Evolutionary conservation across 2,797 vertebrate genomes (phyloP).

Genomic region (Cottoperca gobio): DNA sequence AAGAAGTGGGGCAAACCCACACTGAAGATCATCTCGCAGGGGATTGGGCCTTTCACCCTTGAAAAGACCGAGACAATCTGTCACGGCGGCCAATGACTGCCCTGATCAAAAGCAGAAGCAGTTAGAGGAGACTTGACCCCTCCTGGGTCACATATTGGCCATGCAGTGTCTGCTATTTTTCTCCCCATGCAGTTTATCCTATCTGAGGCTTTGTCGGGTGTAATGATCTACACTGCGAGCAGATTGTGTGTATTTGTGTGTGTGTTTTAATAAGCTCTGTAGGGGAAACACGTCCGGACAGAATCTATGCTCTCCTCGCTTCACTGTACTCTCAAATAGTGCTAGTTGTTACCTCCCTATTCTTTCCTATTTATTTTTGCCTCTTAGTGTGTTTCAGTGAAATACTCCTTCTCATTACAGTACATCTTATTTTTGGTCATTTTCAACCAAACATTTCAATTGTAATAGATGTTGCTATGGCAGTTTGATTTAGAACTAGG

Average conservation of each 20-base stretch:
- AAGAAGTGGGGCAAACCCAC: constrained; percentile 53
- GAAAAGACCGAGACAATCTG: constrained; percentile 49
- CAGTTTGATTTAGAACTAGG: background rate
- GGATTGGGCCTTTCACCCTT: constrained; percentile 40
- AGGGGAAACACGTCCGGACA: constrained; percentile 71
- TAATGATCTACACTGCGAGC: constrained; percentile 70
- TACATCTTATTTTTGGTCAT: background rate
- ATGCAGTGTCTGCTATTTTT: constrained; percentile 55
- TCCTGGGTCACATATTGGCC: constrained; percentile 65
- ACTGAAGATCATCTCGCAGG: constrained; percentile 34
- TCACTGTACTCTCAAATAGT: constrained; percentile 48
- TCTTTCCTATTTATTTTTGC: constrained; percentile 2
- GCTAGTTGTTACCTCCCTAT: constrained; percentile 1
- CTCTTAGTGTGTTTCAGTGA: background rate
- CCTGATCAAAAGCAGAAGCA: constrained; percentile 52
- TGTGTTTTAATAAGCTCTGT: constrained; percentile 82
- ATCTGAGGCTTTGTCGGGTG: constrained; percentile 63
- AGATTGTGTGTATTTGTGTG: constrained; percentile 61
- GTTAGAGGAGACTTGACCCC: constrained; percentile 49
- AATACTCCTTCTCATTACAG: background rate
- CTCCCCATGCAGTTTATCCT: constrained; percentile 60
- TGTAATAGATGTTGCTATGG: background rate
- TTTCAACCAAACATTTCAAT: background rate
- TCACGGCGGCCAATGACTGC: constrained; percentile 46
- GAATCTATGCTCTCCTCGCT: constrained; percentile 62